Conservation (phyloP, 2,888 invertebrate genomes). For the Lordiphosa fenestrarum region DNA sequence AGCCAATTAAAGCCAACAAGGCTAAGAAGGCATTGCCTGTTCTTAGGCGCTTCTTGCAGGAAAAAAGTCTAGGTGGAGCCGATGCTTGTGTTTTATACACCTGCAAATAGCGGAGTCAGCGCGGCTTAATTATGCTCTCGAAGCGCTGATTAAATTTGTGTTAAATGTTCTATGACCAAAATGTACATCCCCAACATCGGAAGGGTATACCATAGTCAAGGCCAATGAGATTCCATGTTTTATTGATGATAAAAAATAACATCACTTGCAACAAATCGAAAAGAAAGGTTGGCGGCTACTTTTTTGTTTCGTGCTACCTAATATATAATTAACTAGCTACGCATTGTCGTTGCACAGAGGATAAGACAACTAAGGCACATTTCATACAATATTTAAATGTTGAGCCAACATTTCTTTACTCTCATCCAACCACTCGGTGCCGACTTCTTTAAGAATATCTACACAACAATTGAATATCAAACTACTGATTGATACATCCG, state of each 20-base stretch:
- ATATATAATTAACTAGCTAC: slow-evolving; percentile 61
- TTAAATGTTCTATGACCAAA: too few species aligned
- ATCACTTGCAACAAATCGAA: slow-evolving; percentile 36
- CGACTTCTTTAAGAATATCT: neutral
- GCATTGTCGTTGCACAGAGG: slow-evolving; percentile 27
- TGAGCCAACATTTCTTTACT: neutral
- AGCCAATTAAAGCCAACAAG: slow-evolving; percentile 32
- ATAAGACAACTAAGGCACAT: slow-evolving; percentile 4
- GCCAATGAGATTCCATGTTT: slow-evolving; percentile 44
- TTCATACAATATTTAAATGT: slow-evolving; percentile 26
- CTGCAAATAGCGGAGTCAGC: too few species aligned
- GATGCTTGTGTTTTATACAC: too few species aligned
- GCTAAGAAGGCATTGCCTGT: slow-evolving; percentile 27
- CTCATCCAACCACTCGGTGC: neutral
- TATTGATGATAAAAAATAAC: slow-evolving; percentile 60
- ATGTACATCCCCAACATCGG: too few species aligned
- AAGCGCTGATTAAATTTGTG: too few species aligned
- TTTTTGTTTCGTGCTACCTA: slow-evolving; percentile 32
- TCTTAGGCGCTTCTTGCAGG: slow-evolving; percentile 14
- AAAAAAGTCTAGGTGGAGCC: neutral
- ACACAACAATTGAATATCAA: slow-evolving; percentile 4
- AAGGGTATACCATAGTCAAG: slow-evolving; percentile 18
- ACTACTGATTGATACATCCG: slow-evolving; percentile 24
- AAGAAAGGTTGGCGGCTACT: slow-evolving; percentile 13
- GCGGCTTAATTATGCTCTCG: too few species aligned